Evolutionary conservation across 2,888 invertebrate species (phyloP), one percentile per base, ranked within the genome.

Genomic region (Mimumesa dahlbomi): DNA sequence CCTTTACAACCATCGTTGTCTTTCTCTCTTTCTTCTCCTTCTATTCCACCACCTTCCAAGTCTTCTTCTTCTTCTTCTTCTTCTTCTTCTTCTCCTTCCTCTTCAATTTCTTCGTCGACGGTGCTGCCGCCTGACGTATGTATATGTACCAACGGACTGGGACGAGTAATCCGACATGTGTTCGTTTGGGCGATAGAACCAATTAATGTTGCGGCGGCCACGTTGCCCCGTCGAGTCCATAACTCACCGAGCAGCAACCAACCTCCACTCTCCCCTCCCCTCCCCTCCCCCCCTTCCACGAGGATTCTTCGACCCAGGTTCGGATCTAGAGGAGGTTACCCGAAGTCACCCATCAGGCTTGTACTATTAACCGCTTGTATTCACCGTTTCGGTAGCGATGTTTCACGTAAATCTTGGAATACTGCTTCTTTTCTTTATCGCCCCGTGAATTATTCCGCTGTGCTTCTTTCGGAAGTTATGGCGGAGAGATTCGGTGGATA

Each of bases 181-280:
- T 86, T 84, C 81, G 77, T 81, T 84, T 77, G 78, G 83, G 81
- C 82, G 82, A 85, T 86, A 85, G 84, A 81, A 74, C 85, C 86
- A 86, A 86, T 86, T 86, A 86, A 86, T 86, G 85, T 79, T 79
- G 76, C 75, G 72, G 76, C 80, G 73, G 74, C 75, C 75, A 79
- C 73, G 75, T 76, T 73, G 79, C 68, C 68, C 75, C 68, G 75
- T 77, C 73, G 75, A 77, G 79, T 82, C 78, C 82, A 83, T 82
- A 82, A 81, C 64, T 79, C 79, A 79, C 73, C 69, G 64, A 42
- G 63, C 63, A 64, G 54, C n/a, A n/a, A n/a, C n/a, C n/a, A n/a
- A n/a, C n/a, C n/a, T n/a, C n/a, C n/a, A n/a, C n/a, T n/a, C n/a
- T n/a, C n/a, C n/a, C n/a, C n/a, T n/a, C n/a, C n/a, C n/a, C n/a